A percentile compares a stretch with the other conserved stretches of the same genome.
These are phyloP conservation scores for Montipora capitata DNA, from an alignment of 92 coral and sea anemone genomes.

Conservation along the genomic window DNA sequence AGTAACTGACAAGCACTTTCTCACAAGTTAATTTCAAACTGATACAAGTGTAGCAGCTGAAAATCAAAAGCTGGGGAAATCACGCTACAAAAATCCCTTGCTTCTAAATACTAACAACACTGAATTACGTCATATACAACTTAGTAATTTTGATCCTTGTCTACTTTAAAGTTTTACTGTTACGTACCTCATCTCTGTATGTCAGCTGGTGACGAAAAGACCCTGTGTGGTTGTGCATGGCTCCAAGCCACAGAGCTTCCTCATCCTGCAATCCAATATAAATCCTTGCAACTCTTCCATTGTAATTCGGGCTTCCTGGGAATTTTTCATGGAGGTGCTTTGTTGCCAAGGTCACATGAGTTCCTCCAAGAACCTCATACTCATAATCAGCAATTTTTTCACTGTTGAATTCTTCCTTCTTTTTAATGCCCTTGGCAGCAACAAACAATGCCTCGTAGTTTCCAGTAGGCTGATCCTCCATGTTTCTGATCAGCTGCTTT, in stretches of 20 bases:
- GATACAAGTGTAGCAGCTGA: neutral
- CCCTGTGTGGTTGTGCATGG: constrained; percentile 70
- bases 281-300: constrained; percentile 48
- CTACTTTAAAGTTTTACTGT: neutral
- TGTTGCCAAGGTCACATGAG: constrained; percentile 55
- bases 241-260: constrained; percentile 75
- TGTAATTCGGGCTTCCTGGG: constrained; percentile 13
- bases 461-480: constrained; percentile 50
- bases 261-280: constrained; percentile 61
- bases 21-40: neutral
- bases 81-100: neutral
- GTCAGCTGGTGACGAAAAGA: constrained; percentile 69
- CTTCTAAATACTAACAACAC: neutral
- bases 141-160: neutral
- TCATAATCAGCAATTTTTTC: constrained; percentile 16
- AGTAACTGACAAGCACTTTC: neutral
- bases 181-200: constrained; percentile 67
- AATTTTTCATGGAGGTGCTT: constrained; percentile 48
- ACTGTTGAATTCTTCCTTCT: constrained; percentile 13
- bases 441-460: constrained; percentile 54
- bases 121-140: neutral
- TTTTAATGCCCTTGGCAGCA: constrained; percentile 10
- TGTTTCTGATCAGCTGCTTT: constrained; percentile 30
- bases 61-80: neutral
- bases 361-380: constrained; percentile 73